These are phyloP conservation scores for Ascaphus truei DNA, from an alignment of 2,113 vertebrate species.

Conservation along the genomic window DNA sequence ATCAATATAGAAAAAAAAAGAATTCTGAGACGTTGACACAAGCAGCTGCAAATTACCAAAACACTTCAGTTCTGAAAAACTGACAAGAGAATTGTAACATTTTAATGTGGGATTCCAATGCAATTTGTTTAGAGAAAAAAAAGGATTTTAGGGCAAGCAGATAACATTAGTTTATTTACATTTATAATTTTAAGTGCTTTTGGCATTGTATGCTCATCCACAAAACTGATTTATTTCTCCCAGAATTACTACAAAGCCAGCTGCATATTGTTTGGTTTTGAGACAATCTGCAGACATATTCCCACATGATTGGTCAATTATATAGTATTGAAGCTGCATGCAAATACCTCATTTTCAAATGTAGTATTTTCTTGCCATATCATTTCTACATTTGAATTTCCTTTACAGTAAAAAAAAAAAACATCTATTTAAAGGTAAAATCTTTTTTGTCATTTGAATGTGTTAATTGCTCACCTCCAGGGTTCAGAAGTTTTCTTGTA, in stretches of 20 bases:
- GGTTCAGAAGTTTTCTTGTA: no score
- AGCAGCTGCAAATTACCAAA: constrained; percentile 15
- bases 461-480: no score
- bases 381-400: no score
- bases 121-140: constrained; percentile 16
- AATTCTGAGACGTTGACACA: constrained; percentile 27
- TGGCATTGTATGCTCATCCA: constrained; percentile 22
- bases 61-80: constrained; percentile 21
- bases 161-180: constrained; percentile 29
- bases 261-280: constrained; percentile 1
- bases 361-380: background rate
- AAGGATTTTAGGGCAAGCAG: constrained; percentile 21
- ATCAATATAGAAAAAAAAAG: constrained; percentile 17
- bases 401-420: no score
- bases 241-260: constrained; percentile 17
- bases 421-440: no score
- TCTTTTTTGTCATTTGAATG: no score
- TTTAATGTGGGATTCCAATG: constrained; percentile 17
- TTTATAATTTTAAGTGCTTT: constrained; percentile 31
- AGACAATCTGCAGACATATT: constrained; percentile 26
- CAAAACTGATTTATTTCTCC: constrained; percentile 25
- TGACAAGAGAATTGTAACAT: constrained; percentile 16
- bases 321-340: constrained; percentile 1
- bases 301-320: constrained; percentile 31
- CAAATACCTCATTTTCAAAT: background rate